These are phyloP conservation scores for Vimba vimba DNA, from an alignment of 2,113 vertebrate species.

Conservation along the genomic window DNA sequence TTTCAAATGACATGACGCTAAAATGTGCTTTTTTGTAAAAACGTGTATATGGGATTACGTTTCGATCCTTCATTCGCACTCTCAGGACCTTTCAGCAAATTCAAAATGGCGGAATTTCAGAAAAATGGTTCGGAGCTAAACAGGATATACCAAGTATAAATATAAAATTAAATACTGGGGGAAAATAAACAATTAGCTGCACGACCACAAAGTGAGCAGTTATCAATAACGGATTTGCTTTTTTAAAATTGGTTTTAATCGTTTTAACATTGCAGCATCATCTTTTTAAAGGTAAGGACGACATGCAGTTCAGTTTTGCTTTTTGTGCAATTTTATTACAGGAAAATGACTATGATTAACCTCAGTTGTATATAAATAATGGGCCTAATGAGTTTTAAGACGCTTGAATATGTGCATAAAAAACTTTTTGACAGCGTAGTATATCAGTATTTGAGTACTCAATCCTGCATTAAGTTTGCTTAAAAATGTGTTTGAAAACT, in stretches of 20 bases:
- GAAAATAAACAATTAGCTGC: conserved; percentile 35
- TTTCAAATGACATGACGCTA: neutral
- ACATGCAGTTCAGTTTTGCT: conserved; percentile 5
- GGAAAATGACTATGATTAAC: neutral
- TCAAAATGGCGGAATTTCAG: conserved; percentile 80
- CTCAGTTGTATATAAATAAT: neutral
- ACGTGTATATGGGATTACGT: neutral
- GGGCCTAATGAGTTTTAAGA: neutral
- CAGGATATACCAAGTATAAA: conserved; percentile 55
- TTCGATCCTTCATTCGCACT: neutral
- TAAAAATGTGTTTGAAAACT: neutral
- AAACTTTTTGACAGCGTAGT: neutral
- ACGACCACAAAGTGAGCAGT: neutral
- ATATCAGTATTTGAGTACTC: neutral
- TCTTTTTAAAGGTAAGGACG: conserved; percentile 35
- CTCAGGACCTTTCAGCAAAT: conserved; percentile 51
- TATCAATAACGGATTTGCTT: neutral
- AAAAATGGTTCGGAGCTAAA: conserved; percentile 64
- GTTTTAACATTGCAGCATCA: neutral
- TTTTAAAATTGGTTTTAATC: neutral
- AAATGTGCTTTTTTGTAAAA: neutral
- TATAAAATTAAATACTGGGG: conserved; percentile 51
- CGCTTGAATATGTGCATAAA: neutral
- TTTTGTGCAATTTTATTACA: conserved; percentile 15
- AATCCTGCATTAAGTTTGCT: neutral